Evolutionary conservation across 1,140 invertebrate genomes (phyloP).

Genomic region (Drosophila repletoides): DNA sequence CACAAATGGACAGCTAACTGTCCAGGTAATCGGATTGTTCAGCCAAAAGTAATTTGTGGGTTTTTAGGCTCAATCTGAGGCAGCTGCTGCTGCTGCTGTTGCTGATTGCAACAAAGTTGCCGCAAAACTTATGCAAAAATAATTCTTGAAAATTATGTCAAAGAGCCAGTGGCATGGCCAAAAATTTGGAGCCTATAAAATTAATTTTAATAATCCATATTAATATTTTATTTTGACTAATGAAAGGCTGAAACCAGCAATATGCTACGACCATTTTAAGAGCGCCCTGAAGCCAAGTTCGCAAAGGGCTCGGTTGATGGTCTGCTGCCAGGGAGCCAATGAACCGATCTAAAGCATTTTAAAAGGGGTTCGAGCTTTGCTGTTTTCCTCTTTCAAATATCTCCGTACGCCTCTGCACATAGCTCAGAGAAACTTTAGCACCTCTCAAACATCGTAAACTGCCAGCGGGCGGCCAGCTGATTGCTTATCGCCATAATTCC

Average conservation of each 20-base stretch:
- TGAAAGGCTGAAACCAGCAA: no score
- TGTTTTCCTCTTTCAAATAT: no score
- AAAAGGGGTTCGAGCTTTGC: no score
- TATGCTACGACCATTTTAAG: no score
- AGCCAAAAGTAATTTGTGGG: slow-evolving; percentile 66
- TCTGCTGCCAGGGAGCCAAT: no score
- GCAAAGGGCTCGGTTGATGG: no score
- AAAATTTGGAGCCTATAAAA: no score
- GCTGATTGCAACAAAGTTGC: not conserved
- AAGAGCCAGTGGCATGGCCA: no score
- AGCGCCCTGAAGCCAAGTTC: no score
- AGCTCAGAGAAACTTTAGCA: slow-evolving; percentile 10
- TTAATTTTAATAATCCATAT: no score
- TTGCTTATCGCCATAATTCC: slow-evolving; percentile 57
- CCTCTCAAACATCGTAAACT: slow-evolving; percentile 26
- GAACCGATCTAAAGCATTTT: no score
- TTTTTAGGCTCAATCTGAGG: slow-evolving; percentile 47
- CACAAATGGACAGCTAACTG: slow-evolving; percentile 45
- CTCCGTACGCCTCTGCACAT: not conserved
- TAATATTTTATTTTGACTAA: no score
- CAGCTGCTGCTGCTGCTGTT: slow-evolving; percentile 31
- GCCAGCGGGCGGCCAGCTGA: slow-evolving; percentile 46
- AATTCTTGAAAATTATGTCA: slow-evolving; percentile 27
- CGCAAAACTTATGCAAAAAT: slow-evolving; percentile 41
- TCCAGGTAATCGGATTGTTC: slow-evolving; percentile 67